Conservation (phyloP, 2,113 vertebrate genomes). For the Callochromis pleurospilus region DNA sequence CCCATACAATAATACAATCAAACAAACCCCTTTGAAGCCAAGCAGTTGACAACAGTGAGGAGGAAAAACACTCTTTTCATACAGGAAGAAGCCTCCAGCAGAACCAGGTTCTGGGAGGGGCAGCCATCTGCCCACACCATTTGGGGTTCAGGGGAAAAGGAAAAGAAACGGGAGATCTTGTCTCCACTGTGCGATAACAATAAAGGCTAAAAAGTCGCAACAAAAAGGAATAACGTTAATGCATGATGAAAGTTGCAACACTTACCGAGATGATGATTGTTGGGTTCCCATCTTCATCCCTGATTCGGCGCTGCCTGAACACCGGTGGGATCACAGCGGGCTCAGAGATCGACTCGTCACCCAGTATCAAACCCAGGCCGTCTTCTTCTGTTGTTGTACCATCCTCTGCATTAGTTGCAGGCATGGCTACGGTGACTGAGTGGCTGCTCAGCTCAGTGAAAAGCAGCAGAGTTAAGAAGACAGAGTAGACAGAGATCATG, state of each 20-base stretch:
- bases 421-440: slow-evolving; percentile 68
- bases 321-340: slow-evolving; percentile 32
- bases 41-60: neutral
- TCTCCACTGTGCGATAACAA: neutral
- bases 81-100: neutral
- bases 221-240: neutral
- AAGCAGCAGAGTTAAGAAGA: slow-evolving; percentile 76
- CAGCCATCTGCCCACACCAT: neutral
- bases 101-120: neutral
- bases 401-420: slow-evolving; percentile 70
- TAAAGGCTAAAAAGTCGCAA: neutral
- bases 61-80: neutral
- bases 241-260: neutral
- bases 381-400: slow-evolving; percentile 53
- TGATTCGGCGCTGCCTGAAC: slow-evolving; percentile 60
- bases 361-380: slow-evolving; percentile 50
- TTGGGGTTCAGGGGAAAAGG: neutral
- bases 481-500: slow-evolving; percentile 65
- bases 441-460: slow-evolving; percentile 75
- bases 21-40: neutral
- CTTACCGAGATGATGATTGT: slow-evolving; percentile 70
- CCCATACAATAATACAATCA: neutral
- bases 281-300: slow-evolving; percentile 69
- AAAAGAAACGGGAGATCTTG: neutral
- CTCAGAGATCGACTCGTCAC: slow-evolving; percentile 50